phyloP scores from a whole-genome alignment of 2,113 vertebrate genomes.

The Cariama cristata region DNA sequence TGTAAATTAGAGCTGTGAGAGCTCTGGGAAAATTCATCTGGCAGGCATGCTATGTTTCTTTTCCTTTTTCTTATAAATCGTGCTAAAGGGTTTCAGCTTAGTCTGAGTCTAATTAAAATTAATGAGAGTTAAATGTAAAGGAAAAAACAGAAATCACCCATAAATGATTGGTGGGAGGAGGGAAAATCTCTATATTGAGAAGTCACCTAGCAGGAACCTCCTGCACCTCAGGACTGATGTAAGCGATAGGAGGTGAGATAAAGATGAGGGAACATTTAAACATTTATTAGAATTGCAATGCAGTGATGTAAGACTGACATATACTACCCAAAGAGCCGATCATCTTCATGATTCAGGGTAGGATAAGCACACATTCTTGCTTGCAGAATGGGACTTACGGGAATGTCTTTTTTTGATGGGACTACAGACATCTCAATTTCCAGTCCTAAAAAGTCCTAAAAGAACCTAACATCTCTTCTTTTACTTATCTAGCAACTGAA shows the following conservation, averaged over 20 bases:
- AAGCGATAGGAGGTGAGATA: not conserved
- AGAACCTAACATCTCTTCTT: not conserved
- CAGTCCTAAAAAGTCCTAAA: not conserved
- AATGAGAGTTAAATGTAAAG: not conserved
- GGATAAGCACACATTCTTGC: not conserved
- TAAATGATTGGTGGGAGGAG: not conserved
- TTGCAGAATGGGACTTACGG: not conserved
- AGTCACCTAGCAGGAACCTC: not conserved
- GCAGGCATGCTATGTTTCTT: conserved; percentile 35
- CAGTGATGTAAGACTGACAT: not conserved
- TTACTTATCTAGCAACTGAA: not conserved
- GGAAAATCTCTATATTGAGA: not conserved
- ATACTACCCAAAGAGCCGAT: not conserved
- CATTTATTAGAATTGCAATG: not conserved
- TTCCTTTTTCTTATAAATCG: conserved; percentile 43
- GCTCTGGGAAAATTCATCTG: conserved; percentile 65
- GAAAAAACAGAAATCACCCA: not conserved
- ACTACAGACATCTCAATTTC: not conserved
- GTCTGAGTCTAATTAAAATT: conserved; percentile 19
- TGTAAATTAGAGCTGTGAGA: conserved; percentile 56
- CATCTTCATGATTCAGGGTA: not conserved
- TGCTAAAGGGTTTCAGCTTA: not conserved
- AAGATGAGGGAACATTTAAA: not conserved
- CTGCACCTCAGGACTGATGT: not conserved
- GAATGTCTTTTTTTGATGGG: not conserved